phyloP scores from a whole-genome alignment of 1,140 invertebrate genomes.

The Neuroterus valhalla region DNA sequence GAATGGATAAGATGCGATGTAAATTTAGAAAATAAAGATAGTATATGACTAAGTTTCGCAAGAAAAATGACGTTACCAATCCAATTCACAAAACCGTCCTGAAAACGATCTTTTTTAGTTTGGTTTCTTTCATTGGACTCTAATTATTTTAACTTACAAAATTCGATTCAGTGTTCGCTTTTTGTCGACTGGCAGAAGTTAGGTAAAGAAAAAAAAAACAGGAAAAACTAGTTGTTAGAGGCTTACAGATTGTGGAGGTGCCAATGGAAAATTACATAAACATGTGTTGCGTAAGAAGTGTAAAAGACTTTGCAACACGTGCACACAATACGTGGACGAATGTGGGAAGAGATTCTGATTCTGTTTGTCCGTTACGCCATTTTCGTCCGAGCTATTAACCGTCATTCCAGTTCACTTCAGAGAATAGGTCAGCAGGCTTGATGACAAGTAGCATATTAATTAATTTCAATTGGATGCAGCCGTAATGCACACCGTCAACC shows the following conservation, averaged over 20 bases:
- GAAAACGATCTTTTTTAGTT: background rate
- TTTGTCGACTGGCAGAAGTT: too few species aligned
- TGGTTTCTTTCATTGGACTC: background rate
- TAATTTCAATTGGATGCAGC: constrained; percentile 48
- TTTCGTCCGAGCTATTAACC: constrained; percentile 19
- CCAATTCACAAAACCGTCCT: background rate
- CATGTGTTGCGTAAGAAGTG: constrained; percentile 12
- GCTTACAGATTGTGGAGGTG: background rate
- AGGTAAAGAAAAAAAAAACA: background rate
- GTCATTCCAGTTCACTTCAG: constrained; percentile 34
- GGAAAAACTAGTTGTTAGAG: background rate
- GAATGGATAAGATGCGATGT: constrained; percentile 34
- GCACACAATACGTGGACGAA: constrained; percentile 13
- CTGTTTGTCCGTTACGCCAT: constrained; percentile 24
- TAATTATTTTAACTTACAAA: background rate
- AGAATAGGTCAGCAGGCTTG: constrained; percentile 47
- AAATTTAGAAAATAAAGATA: constrained; percentile 43
- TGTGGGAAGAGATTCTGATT: constrained; percentile 26
- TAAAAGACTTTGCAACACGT: constrained; percentile 17
- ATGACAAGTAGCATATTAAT: constrained; percentile 49
- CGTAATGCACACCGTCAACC: constrained; percentile 8
- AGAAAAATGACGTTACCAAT: background rate
- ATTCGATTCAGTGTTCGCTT: too few species aligned
- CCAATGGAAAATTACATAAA: constrained; percentile 17
- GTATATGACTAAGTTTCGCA: constrained; percentile 25